Base-by-base conservation (phyloP, 35 echinoderm and acorn worm species). In the Apostichopus parvimensis region DNA sequence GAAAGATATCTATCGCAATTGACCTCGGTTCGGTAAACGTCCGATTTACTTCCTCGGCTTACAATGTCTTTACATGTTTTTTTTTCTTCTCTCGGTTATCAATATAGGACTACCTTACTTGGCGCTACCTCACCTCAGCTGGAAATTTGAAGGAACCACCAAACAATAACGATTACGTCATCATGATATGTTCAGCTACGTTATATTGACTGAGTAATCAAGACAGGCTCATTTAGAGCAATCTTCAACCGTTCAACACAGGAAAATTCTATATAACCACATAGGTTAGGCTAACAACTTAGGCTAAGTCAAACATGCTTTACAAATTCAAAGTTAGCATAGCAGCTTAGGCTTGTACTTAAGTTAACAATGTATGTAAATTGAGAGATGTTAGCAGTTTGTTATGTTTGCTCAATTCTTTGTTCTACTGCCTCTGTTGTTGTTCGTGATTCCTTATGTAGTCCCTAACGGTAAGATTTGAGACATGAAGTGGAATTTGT, bases 261-360 rank as follows among this genome's bases (percentile, higher is more conserved):
- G 12, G 8, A 17, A 0, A 17, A 82, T 17, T 54, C 79, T 45
- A 18, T 45, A 45, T 54, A 82, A 14, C 52, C 79, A 82, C 45
- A 53, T 56, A 82, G 8, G 79, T 53, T 82, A 82, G 9, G 79
- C 79, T 82, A 56, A 55, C 79, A 82, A 82, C 14, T 82, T 82
- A 68, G 34, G 34, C 34, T 45, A 45, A 45, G 11, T 68, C 64
- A 82, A 82, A 82, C 9, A 56, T 82, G 54, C 28, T 82, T 82
- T 18, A 82, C 24, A 82, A 82, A 82, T 82, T 82, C 52, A 82
- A 34, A 54, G 79, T 82, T 82, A 82, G 79, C 53, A 25, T 82
- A 82, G 54, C 79, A 82, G 79, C 79, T 82, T 82, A 82, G 79
- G 79, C 15, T 82, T 82, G 79, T 82, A 54, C 12, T 54, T 82